Conservation (phyloP, 2,888 invertebrate genomes). For the Oxystoma pomonae region DNA sequence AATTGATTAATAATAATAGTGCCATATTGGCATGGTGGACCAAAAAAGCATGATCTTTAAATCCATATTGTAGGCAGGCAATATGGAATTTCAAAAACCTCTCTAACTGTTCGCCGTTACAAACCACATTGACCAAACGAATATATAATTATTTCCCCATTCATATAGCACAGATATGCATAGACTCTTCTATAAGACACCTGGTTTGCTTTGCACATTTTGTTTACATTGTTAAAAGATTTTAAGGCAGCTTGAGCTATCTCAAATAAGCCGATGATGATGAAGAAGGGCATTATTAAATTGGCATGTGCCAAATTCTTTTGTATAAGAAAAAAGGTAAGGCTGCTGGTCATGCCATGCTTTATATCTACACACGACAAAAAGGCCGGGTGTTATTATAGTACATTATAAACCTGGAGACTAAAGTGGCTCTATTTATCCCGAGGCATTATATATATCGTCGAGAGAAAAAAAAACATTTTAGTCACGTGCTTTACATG, state of each 20-base stretch:
- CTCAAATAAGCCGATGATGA: neutral
- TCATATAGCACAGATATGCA: neutral
- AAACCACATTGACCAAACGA: neutral
- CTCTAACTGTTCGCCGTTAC: neutral
- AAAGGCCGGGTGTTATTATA: no score
- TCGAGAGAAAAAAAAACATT: no score
- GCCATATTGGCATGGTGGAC: no score
- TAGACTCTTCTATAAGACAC: neutral
- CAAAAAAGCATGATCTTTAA: no score
- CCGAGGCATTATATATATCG: no score
- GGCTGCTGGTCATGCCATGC: neutral
- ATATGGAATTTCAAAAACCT: neutral
- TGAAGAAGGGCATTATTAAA: neutral
- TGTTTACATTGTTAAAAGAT: neutral
- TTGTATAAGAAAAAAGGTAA: neutral
- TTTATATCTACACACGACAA: neutral
- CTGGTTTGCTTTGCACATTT: neutral
- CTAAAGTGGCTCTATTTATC: no score
- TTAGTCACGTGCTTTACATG: no score
- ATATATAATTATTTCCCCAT: neutral
- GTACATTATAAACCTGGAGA: no score
- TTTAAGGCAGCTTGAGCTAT: neutral
- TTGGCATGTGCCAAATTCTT: neutral
- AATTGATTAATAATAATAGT: no score
- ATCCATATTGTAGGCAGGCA: no score